These are phyloP conservation scores for Drosophila lini DNA, from an alignment of 1,140 invertebrate genomes.

Conservation along the genomic window DNA sequence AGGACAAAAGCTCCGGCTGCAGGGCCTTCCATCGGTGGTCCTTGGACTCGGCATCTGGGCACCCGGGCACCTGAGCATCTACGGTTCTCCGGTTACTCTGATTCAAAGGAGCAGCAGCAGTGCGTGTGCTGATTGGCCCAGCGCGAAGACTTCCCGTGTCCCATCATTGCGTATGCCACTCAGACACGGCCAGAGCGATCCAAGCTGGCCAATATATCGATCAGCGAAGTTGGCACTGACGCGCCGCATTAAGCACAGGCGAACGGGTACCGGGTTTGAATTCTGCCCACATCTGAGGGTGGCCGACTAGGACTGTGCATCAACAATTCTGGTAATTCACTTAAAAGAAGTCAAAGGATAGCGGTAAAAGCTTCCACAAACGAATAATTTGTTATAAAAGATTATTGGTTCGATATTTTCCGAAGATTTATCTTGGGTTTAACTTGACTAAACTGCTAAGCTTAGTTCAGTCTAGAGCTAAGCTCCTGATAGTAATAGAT, in stretches of 20 bases:
- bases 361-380: neutral
- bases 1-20: conserved; percentile 56
- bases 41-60: neutral
- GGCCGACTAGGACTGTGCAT: conserved; percentile 6
- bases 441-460: neutral
- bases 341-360: neutral
- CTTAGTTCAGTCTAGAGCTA: neutral
- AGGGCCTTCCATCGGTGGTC: conserved; percentile 22
- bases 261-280: conserved; percentile 48
- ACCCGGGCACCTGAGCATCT: neutral
- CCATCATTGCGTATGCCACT: conserved; percentile 41
- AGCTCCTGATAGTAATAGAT: neutral
- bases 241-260: conserved; percentile 71
- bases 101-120: conserved; percentile 1
- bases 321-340: conserved; percentile 3
- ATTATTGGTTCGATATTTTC: neutral
- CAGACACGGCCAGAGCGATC: conserved; percentile 12
- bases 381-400: neutral
- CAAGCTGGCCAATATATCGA: conserved; percentile 41
- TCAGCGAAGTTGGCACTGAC: conserved; percentile 61
- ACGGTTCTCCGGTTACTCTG: neutral
- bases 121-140: conserved; percentile 32
- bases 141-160: conserved; percentile 6
- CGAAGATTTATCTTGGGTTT: neutral
- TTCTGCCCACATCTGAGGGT: conserved; percentile 4